Percentiles rank a stretch among this genome's conserved stretches.
Conservation (phyloP, 1,140 invertebrate species). For the Lasioglossum albipes region DNA sequence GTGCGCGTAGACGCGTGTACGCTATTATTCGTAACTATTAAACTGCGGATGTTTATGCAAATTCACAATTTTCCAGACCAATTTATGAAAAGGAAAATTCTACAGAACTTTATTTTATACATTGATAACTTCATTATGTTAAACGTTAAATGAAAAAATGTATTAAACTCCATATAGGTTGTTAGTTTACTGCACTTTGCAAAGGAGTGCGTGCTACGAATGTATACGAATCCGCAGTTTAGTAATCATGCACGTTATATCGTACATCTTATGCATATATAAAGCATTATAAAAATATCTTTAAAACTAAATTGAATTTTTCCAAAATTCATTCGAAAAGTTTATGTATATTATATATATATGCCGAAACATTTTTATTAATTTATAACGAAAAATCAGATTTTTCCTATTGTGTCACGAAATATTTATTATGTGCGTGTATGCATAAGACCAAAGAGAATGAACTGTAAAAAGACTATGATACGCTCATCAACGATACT, state of each 20-base stretch:
- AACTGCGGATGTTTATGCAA: neutral
- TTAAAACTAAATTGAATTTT: conserved; percentile 12
- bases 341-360: neutral
- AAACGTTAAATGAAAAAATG: too few relatives aligned
- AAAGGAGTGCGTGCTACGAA: neutral
- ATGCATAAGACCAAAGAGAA: conserved; percentile 35
- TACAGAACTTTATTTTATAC: too few relatives aligned
- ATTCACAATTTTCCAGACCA: neutral
- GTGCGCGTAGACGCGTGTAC: conserved; percentile 5
- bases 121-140: too few relatives aligned
- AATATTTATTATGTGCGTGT: conserved; percentile 7
- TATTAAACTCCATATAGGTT: neutral
- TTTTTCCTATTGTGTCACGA: neutral
- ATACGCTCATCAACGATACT: conserved; percentile 30
- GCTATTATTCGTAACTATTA: conserved; percentile 33
- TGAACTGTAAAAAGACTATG: conserved; percentile 1
- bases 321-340: neutral
- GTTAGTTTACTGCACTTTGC: neutral
- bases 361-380: neutral
- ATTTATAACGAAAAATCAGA: neutral
- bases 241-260: conserved; percentile 44
- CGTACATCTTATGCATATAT: conserved; percentile 13
- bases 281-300: conserved; percentile 28
- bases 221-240: neutral
- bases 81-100: neutral